A percentile compares a stretch with the other conserved stretches of the same genome.
phyloP scores from a whole-genome alignment of 2,113 vertebrate species.

The Nerophis lumbriciformis region DNA sequence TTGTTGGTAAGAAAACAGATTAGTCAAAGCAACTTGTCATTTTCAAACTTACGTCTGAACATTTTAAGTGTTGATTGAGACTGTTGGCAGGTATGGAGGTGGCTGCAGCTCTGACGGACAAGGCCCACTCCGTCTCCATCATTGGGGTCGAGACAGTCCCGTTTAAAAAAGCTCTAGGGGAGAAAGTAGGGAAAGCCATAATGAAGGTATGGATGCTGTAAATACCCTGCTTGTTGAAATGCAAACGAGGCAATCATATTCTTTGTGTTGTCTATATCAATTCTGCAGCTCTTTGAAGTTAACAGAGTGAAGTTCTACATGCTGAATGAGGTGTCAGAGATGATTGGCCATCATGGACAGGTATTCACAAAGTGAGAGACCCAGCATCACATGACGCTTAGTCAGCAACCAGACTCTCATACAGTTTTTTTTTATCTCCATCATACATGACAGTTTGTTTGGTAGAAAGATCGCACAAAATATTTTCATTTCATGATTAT shows the following conservation, averaged over 20 bases:
- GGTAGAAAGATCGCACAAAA: too few relatives aligned
- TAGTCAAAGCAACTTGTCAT: not conserved
- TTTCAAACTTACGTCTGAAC: not conserved
- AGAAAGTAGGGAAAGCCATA: conserved; percentile 87
- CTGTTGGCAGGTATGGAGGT: conserved; percentile 89
- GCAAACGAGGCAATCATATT: conserved; percentile 13
- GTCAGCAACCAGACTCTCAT: conserved; percentile 1
- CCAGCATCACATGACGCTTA: conserved; percentile 55
- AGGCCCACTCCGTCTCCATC: conserved; percentile 93
- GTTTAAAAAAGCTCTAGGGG: conserved; percentile 88
- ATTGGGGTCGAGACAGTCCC: conserved; percentile 89
- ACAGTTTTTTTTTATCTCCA: too few relatives aligned
- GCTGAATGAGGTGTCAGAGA: conserved; percentile 93
- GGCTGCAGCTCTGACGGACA: conserved; percentile 87
- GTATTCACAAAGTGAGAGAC: conserved; percentile 81
- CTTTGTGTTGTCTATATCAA: conserved; percentile 8
- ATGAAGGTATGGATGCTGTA: conserved; percentile 81
- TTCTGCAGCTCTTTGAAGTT: conserved; percentile 86
- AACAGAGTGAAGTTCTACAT: conserved; percentile 98
- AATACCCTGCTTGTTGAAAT: conserved; percentile 18
- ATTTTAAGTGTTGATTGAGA: conserved; percentile 8
- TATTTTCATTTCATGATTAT: not conserved
- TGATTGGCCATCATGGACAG: conserved; percentile 95
- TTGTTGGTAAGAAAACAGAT: conserved; percentile 78
- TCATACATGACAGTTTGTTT: too few relatives aligned